Evolutionary conservation across 2,113 vertebrate species (phyloP).

Genomic region (Mungos mungo): DNA sequence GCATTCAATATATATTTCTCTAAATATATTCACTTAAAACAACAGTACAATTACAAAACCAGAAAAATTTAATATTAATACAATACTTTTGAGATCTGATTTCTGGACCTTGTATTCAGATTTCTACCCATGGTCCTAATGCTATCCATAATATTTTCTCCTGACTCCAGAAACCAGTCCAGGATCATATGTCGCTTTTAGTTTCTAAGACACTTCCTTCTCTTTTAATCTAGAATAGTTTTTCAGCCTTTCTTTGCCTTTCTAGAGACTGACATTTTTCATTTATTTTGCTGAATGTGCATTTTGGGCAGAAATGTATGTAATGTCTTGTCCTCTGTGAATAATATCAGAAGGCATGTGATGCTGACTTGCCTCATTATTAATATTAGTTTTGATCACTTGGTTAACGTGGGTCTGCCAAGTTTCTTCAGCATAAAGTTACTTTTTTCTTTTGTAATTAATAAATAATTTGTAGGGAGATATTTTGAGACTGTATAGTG

Average conservation of each 20-base stretch:
- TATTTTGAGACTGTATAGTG: background rate
- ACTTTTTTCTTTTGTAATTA: background rate
- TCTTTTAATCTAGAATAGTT: background rate
- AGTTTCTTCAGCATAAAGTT: background rate
- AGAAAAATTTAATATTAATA: background rate
- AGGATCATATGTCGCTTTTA: background rate
- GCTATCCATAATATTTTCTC: background rate
- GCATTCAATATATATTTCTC: background rate
- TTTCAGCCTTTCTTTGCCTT: background rate
- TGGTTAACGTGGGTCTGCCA: background rate
- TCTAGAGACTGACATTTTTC: background rate
- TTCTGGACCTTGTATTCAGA: background rate
- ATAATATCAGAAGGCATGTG: background rate
- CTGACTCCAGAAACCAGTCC: background rate
- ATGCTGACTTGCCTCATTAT: background rate
- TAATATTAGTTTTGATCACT: constrained; percentile 1
- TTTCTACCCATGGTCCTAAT: background rate
- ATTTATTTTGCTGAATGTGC: background rate
- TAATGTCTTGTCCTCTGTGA: background rate
- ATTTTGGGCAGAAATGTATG: background rate
- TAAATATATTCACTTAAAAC: constrained; percentile 24
- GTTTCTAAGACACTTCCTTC: background rate
- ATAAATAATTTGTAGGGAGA: background rate
- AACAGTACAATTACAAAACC: background rate
- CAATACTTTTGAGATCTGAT: background rate